These are phyloP conservation scores for Palythoa heliodiscus DNA, from an alignment of 92 coral and sea anemone genomes.

Conservation along the genomic window DNA sequence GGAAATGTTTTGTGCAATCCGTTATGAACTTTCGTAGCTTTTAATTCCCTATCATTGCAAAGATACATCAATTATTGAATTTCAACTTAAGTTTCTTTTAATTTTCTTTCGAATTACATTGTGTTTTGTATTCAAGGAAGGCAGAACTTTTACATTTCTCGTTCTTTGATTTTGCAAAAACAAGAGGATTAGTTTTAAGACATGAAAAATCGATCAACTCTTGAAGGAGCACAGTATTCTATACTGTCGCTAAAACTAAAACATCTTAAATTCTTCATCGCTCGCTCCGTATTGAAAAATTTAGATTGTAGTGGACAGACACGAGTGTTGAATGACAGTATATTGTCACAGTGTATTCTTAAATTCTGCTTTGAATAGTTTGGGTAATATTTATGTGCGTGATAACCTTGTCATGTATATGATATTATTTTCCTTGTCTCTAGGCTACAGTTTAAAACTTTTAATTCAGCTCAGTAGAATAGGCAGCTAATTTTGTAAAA, in stretches of 20 bases:
- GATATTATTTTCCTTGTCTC: background rate
- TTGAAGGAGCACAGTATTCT: background rate
- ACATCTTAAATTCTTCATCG: background rate
- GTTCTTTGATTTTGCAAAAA: background rate
- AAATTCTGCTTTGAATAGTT: background rate
- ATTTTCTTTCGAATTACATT: background rate
- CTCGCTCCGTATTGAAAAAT: background rate
- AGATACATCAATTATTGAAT: background rate
- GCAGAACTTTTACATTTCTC: background rate
- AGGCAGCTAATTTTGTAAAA: background rate
- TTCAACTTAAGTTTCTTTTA: background rate
- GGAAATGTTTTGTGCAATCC: background rate
- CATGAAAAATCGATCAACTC: background rate
- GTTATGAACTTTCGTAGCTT: slow-evolving; percentile 6
- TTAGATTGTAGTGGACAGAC: background rate
- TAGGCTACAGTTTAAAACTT: background rate
- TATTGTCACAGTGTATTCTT: background rate
- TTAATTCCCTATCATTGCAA: background rate
- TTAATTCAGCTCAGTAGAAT: background rate
- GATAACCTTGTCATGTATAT: background rate
- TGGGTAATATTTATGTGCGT: background rate
- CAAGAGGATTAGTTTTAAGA: background rate
- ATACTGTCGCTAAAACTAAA: background rate
- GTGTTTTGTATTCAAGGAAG: background rate
- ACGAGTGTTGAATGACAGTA: background rate